Evolutionary conservation across 2,113 vertebrate genomes (phyloP).

Genomic region (Daboia siamensis): DNA sequence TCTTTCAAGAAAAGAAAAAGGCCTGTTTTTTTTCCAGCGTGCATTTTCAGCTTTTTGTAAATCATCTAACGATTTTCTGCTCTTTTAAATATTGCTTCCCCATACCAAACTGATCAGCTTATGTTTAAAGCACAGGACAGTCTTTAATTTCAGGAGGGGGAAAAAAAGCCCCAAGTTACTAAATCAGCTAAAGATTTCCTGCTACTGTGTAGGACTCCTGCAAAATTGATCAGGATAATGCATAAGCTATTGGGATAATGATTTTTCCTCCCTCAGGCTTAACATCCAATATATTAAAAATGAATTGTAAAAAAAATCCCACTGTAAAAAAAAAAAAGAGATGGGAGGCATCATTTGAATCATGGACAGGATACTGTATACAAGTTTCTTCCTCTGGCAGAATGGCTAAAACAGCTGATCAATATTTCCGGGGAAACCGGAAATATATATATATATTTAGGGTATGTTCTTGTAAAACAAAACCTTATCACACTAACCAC

Average conservation of each 20-base stretch:
- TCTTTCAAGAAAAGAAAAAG: constrained; percentile 30
- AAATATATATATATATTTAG: background rate
- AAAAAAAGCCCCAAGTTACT: constrained; percentile 30
- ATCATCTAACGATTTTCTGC: constrained; percentile 68
- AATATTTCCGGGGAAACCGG: background rate
- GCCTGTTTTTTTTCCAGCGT: constrained; percentile 11
- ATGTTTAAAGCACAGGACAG: constrained; percentile 22
- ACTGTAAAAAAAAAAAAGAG: background rate
- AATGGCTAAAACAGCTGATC: background rate
- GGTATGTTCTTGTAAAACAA: background rate
- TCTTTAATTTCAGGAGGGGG: constrained; percentile 6
- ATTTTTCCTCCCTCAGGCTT: background rate
- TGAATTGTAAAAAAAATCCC: background rate
- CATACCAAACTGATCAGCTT: constrained; percentile 54
- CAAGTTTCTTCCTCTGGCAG: background rate
- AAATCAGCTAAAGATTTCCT: constrained; percentile 56
- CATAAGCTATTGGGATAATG: background rate
- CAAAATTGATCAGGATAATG: constrained; percentile 5
- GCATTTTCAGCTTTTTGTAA: constrained; percentile 49
- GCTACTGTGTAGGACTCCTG: background rate
- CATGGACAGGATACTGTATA: background rate
- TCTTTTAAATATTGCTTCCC: constrained; percentile 60
- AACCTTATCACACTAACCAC: background rate
- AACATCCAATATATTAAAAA: background rate
- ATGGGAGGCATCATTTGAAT: background rate